These are phyloP conservation scores for Thamnaconus septentrionalis DNA, from an alignment of 2,113 vertebrate genomes.

Conservation along the genomic window DNA sequence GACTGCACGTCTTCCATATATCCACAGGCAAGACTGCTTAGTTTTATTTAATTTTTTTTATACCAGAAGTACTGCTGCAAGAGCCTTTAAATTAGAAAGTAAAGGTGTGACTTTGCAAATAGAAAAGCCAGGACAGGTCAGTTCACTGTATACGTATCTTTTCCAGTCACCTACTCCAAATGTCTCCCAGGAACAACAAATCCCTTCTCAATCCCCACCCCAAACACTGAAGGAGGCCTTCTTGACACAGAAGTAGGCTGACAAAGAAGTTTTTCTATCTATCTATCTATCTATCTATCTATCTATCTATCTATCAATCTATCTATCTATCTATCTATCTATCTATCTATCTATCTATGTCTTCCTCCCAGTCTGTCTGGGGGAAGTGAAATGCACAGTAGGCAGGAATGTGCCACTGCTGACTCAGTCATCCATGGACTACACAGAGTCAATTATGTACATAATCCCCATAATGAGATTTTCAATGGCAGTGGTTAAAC, in stretches of 20 bases:
- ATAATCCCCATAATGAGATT: constrained; percentile 82
- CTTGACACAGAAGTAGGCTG: constrained; percentile 6
- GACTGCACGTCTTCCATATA: constrained; percentile 44
- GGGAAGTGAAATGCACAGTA: background rate
- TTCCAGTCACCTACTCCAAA: constrained; percentile 41
- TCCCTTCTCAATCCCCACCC: constrained; percentile 37
- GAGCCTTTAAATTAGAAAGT: background rate
- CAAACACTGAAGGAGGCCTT: constrained; percentile 30
- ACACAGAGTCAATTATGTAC: constrained; percentile 73
- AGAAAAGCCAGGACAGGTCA: background rate
- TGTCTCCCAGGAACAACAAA: constrained; percentile 25
- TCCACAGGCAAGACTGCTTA: background rate
- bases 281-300: constrained; percentile 19
- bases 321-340: constrained; percentile 26
- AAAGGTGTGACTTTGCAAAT: constrained; percentile 23
- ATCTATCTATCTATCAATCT: constrained; percentile 13
- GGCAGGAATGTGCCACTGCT: constrained; percentile 29
- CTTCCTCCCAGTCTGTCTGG: constrained; percentile 11
- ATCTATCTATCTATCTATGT: constrained; percentile 20
- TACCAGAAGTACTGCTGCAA: too few relatives aligned
- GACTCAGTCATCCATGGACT: constrained; percentile 72
- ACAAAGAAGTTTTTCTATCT: constrained; percentile 1
- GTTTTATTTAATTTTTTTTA: too few relatives aligned
- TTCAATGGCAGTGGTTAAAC: constrained; percentile 66
- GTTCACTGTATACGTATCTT: constrained; percentile 16